Percentiles rank a stretch among this genome's conserved stretches.
Evolutionary conservation across 2,113 vertebrate genomes (phyloP).

Genomic region (Erythrocebus patas): DNA sequence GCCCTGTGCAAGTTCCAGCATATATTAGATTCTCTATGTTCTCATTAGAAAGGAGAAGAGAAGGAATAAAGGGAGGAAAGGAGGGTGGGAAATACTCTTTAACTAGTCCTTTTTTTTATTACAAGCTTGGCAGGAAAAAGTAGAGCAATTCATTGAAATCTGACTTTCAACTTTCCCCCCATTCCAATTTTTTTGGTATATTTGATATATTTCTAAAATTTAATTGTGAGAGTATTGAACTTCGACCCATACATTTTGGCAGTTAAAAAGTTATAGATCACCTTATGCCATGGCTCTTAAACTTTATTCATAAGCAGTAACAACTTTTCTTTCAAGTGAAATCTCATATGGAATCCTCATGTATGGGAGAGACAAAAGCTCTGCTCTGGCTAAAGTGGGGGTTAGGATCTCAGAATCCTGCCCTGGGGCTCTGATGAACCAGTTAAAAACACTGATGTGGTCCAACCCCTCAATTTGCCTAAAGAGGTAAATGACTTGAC

Average conservation of each 20-base stretch:
- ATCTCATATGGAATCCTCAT: neutral
- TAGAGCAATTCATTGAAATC: neutral
- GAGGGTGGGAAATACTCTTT: neutral
- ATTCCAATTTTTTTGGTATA: neutral
- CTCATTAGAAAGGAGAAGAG: neutral
- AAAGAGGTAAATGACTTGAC: neutral
- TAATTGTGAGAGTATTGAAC: neutral
- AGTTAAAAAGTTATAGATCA: neutral
- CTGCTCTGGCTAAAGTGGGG: neutral
- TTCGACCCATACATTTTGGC: neutral
- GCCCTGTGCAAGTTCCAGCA: neutral
- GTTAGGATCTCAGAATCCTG: neutral
- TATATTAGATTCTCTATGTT: neutral
- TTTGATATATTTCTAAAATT: constrained; percentile 22
- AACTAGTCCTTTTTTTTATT: neutral
- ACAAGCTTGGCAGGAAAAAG: neutral
- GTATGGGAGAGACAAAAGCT: neutral
- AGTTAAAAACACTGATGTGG: neutral
- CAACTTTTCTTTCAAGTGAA: constrained; percentile 21
- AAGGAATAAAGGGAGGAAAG: neutral
- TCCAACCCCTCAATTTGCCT: neutral
- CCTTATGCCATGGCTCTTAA: neutral
- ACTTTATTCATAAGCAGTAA: neutral
- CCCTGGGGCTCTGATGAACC: neutral
- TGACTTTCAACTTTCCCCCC: neutral